phyloP scores from a whole-genome alignment of 2,888 invertebrate genomes.

The Heptascelio sp. region DNA sequence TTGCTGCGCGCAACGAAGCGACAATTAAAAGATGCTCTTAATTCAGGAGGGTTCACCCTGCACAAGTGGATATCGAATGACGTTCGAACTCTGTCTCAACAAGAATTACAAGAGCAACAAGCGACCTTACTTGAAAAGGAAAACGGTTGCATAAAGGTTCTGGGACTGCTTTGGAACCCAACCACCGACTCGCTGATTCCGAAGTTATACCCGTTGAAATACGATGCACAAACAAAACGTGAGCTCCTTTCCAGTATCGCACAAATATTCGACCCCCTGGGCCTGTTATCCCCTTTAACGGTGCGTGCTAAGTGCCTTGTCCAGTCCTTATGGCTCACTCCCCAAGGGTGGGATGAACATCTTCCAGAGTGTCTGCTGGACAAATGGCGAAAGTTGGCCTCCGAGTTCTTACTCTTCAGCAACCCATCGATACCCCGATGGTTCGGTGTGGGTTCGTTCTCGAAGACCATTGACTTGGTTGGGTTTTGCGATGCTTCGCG shows the following conservation, averaged over 20 bases:
- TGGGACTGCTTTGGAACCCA: no score
- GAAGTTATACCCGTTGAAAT: no score
- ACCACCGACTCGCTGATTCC: no score
- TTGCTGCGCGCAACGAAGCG: no score
- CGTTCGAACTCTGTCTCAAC: no score
- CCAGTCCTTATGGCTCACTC: neutral
- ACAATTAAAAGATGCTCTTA: no score
- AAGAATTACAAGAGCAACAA: no score
- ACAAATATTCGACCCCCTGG: neutral
- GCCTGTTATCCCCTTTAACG: neutral
- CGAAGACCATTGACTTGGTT: neutral
- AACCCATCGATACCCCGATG: neutral
- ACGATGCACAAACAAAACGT: neutral
- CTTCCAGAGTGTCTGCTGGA: neutral
- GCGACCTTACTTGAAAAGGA: no score
- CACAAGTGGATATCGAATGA: no score
- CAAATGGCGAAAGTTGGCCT: neutral
- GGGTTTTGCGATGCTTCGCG: constrained; percentile 18
- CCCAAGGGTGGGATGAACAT: neutral
- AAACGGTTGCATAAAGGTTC: no score
- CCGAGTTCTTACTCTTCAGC: neutral
- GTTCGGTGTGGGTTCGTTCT: neutral
- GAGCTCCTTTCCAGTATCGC: neutral
- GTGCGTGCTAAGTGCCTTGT: neutral
- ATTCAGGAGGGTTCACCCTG: no score